Conservation (phyloP, 1,140 invertebrate genomes). For the Rhopalosiphum maidis region DNA sequence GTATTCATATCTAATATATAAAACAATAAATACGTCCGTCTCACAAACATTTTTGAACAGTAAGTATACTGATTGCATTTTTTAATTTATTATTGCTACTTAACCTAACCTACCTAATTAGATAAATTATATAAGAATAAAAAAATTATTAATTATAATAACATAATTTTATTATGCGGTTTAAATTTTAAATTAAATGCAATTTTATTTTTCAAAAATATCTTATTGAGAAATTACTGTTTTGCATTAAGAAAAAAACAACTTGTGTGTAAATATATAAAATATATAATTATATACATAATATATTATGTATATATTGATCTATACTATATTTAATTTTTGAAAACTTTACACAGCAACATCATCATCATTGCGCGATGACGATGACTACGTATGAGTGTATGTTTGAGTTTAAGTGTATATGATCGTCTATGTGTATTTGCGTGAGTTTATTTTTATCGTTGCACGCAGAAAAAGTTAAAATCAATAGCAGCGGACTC, state of each 20-base stretch:
- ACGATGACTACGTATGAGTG: neutral
- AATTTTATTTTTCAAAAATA: neutral
- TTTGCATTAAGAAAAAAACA: neutral
- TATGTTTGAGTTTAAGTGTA: neutral
- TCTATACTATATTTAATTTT: neutral
- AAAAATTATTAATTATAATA: too few relatives aligned
- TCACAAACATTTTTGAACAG: neutral
- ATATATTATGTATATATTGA: too few relatives aligned
- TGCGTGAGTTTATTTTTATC: neutral
- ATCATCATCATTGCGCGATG: neutral
- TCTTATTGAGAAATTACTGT: neutral
- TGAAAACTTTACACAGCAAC: neutral
- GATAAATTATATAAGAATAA: too few relatives aligned
- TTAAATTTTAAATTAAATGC: too few relatives aligned
- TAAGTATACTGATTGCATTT: neutral
- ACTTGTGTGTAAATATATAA: neutral
- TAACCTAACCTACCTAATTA: too few relatives aligned
- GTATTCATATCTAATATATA: neutral
- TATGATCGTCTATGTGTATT: neutral
- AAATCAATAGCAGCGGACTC: conserved; percentile 23
- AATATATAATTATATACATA: neutral
- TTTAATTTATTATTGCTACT: too few relatives aligned
- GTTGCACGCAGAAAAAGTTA: conserved; percentile 17
- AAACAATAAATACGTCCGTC: neutral
- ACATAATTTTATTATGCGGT: too few relatives aligned